Evolutionary conservation across 2,888 invertebrate genomes (phyloP).

Genomic region (Lochmaea capreae): DNA sequence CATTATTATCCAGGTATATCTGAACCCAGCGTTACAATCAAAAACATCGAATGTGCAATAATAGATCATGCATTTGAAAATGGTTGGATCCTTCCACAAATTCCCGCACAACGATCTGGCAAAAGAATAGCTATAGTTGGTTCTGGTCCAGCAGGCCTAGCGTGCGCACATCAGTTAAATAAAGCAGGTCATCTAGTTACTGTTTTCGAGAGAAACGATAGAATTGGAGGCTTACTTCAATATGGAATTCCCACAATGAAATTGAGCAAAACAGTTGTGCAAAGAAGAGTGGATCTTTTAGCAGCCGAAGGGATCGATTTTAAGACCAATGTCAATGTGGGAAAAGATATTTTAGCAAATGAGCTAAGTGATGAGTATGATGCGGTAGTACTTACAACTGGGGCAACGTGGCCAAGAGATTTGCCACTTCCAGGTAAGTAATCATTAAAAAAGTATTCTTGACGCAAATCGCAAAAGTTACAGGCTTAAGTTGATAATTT

Average conservation of each 20-base stretch:
- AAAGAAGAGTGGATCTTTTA: conserved; percentile 87
- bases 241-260: conserved; percentile 99
- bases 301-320: conserved; percentile 87
- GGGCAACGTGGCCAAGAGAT: conserved; percentile 97
- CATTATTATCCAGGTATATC: conserved; percentile 74
- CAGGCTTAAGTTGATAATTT: background rate
- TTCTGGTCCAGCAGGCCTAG: conserved; percentile 93
- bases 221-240: conserved; percentile 92
- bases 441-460: background rate
- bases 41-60: conserved; percentile 98
- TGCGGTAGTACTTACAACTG: conserved; percentile 90
- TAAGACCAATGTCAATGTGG: conserved; percentile 90
- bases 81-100: conserved; percentile 75
- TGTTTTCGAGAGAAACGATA: conserved; percentile 96
- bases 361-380: conserved; percentile 77
- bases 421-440: conserved; percentile 78
- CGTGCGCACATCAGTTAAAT: conserved; percentile 97
- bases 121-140: conserved; percentile 77
- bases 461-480: background rate
- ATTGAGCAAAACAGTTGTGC: conserved; percentile 92
- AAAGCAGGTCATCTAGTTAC: conserved; percentile 97
- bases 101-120: conserved; percentile 57
- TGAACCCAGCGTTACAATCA: conserved; percentile 97
- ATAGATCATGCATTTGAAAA: conserved; percentile 98
- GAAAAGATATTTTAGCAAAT: conserved; percentile 87